Percentiles rank a stretch among this genome's conserved stretches.
phyloP scores from a whole-genome alignment of 2,888 invertebrate genomes.

The Lumbricus terrestris region DNA sequence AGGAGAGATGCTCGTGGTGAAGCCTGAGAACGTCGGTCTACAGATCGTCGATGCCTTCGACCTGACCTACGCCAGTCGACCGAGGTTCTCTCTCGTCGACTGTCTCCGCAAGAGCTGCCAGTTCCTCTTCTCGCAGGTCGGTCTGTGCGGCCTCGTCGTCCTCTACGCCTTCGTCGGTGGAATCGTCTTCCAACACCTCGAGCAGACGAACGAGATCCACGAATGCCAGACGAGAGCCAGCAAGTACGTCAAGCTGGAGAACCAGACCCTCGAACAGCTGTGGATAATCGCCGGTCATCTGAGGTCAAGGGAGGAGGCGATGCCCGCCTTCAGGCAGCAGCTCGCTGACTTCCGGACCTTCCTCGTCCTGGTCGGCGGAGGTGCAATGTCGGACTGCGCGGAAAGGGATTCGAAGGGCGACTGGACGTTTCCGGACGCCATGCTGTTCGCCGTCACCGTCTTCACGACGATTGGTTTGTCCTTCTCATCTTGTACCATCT shows the following conservation, averaged over 20 bases:
- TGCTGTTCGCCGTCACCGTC: slow-evolving; percentile 79
- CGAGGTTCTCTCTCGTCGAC: neutral
- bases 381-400: neutral
- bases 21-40: neutral
- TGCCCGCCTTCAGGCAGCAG: neutral
- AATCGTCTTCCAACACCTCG: slow-evolving; percentile 20
- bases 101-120: neutral
- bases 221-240: neutral
- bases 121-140: slow-evolving; percentile 22
- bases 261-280: neutral
- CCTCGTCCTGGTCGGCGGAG: neutral
- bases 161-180: slow-evolving; percentile 21
- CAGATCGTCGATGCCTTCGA: neutral
- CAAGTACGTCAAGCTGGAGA: neutral
- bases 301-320: neutral
- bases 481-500: neutral
- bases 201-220: slow-evolving; percentile 20
- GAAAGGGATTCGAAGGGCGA: slow-evolving; percentile 44
- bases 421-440: slow-evolving; percentile 81
- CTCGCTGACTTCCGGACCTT: neutral
- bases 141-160: slow-evolving; percentile 20
- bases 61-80: neutral
- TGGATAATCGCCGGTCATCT: neutral
- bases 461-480: slow-evolving; percentile 66
- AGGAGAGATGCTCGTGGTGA: neutral